These are phyloP conservation scores for Eurois occulta DNA, from an alignment of 2,888 invertebrate genomes.

Conservation along the genomic window DNA sequence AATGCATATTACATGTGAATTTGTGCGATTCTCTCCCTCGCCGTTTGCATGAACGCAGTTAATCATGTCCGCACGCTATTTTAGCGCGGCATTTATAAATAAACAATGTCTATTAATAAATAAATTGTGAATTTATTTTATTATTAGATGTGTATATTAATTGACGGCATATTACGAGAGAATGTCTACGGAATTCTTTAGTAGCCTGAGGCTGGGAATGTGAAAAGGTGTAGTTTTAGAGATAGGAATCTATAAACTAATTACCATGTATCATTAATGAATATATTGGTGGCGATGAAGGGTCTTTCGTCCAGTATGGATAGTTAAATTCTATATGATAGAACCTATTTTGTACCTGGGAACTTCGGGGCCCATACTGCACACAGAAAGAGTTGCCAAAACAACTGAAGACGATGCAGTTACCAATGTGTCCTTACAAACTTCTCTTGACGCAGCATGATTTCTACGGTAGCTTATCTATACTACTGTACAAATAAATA, in stretches of 20 bases:
- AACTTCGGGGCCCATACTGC: neutral
- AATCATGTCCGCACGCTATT: constrained; percentile 56
- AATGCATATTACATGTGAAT: constrained; percentile 64
- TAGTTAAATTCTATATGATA: neutral
- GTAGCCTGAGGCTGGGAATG: neutral
- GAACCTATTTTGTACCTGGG: neutral
- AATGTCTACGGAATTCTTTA: constrained; percentile 21
- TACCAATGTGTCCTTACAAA: neutral
- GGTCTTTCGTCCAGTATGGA: no score
- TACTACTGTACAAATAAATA: no score
- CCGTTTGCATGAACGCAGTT: constrained; percentile 71
- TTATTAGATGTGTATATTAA: constrained; percentile 22
- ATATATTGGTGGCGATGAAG: neutral
- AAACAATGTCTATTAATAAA: constrained; percentile 58
- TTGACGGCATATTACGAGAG: constrained; percentile 14
- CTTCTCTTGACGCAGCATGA: neutral
- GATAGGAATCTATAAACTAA: constrained; percentile 9
- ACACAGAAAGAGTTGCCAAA: neutral
- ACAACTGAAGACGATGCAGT: neutral
- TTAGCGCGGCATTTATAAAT: constrained; percentile 61
- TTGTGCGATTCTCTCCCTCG: constrained; percentile 70
- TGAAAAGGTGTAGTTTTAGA: constrained; percentile 10
- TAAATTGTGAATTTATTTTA: constrained; percentile 43
- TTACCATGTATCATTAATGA: neutral
- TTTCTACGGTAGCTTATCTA: neutral